phyloP scores from a whole-genome alignment of 2,888 invertebrate species.

The Melipona beecheii region DNA sequence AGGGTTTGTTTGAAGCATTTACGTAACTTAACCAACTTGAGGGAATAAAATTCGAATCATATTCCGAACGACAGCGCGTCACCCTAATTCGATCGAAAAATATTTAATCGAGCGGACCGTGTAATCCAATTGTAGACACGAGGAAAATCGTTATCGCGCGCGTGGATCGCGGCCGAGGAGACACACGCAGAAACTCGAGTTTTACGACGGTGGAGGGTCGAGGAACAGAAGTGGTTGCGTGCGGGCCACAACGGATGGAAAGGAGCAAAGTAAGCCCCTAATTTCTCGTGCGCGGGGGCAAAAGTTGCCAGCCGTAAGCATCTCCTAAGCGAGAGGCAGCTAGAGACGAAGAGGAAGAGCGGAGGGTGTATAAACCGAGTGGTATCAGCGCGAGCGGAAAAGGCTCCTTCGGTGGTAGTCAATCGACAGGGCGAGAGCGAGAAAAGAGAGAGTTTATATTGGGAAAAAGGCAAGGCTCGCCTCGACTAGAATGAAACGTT shows the following conservation, averaged over 20 bases:
- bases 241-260: constrained; percentile 60
- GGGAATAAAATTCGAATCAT: not conserved
- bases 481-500: constrained; percentile 78
- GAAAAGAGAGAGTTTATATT: constrained; percentile 79
- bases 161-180: constrained; percentile 34
- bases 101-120: constrained; percentile 21
- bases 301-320: constrained; percentile 79
- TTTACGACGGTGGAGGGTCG: constrained; percentile 48
- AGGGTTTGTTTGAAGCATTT: too few species aligned
- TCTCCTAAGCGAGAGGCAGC: constrained; percentile 61
- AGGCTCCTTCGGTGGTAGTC: constrained; percentile 73
- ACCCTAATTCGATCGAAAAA: not conserved
- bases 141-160: constrained; percentile 51
- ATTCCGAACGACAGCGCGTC: not conserved
- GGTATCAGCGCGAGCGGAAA: constrained; percentile 69
- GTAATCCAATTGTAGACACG: constrained; percentile 33
- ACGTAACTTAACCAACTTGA: too few species aligned
- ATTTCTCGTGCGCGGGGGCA: constrained; percentile 81
- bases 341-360: constrained; percentile 15
- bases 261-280: constrained; percentile 82
- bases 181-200: constrained; percentile 46
- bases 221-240: constrained; percentile 29
- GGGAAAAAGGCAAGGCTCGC: constrained; percentile 74
- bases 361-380: constrained; percentile 59
- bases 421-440: constrained; percentile 74